A percentile compares a stretch with the other conserved stretches of the same genome.
Conservation (phyloP, 2,797 vertebrate genomes). For the Leptodactylus fallax region DNA sequence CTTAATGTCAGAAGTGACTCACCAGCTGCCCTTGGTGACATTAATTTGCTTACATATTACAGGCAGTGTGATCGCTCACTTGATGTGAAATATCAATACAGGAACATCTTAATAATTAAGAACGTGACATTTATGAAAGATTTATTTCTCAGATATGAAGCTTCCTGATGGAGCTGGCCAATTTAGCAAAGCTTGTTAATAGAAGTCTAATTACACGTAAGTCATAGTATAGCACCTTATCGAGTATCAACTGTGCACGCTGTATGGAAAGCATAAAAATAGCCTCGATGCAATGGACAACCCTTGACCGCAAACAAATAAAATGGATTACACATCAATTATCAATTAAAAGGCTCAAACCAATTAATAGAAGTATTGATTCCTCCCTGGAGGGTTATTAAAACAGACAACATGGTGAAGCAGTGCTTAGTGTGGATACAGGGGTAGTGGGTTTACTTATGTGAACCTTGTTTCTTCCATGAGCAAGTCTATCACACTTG, state of each 20-base stretch:
- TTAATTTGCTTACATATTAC: constrained; percentile 33
- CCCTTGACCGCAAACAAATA: background rate
- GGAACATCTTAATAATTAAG: constrained; percentile 60
- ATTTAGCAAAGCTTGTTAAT: constrained; percentile 44
- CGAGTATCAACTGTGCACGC: background rate
- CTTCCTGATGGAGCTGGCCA: constrained; percentile 25
- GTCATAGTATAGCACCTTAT: background rate
- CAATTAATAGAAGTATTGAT: background rate
- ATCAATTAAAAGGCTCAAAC: background rate
- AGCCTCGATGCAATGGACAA: background rate
- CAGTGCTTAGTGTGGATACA: background rate
- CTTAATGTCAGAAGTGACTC: constrained; percentile 45
- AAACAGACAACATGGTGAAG: background rate
- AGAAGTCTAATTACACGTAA: background rate
- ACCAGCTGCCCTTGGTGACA: constrained; percentile 24
- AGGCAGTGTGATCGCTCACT: constrained; percentile 33
- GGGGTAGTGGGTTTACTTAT: background rate
- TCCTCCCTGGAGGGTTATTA: background rate
- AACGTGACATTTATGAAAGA: constrained; percentile 58
- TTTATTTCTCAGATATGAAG: constrained; percentile 45
- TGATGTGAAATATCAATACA: constrained; percentile 57
- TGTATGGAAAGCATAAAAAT: background rate
- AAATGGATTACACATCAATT: background rate
- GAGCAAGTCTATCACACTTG: no score
- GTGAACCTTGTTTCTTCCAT: background rate